Evolutionary conservation across 1,140 invertebrate genomes (phyloP), one percentile per base, ranked within the genome.

Genomic region (Meloidogyne hapla): DNA sequence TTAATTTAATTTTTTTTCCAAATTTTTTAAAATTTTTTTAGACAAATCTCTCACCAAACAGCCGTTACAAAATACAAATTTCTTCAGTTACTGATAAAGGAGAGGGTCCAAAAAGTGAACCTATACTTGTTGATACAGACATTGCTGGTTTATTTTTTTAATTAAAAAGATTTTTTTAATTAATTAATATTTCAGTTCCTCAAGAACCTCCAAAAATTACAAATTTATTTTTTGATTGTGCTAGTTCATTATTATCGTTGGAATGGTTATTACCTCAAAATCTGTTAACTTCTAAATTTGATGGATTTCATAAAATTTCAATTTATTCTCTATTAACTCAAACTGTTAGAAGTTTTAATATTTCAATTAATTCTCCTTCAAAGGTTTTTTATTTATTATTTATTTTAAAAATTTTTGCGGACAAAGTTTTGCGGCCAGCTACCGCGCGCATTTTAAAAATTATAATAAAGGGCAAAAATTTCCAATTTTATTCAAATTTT

Each of bases 81-180:
- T 78, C 86, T 12, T 84, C 82, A 1, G 74, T 80, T 8, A 87
- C 84, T 8, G 13, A 23, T n/a, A 86, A 82, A 72, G 84, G 84
- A 23, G 85, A 86, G 78, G 79, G 84, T 61, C 63, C 65, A 5
- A 80, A 79, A 76, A 87, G 84, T 79, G 72, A 69, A 8, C 80
- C 83, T 12, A 42, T 79, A 25, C 25, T 77, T 40, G 84, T 76
- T 8, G 75, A 70, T 18, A 86, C 84, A 13, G 85, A 86, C 73
- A 76, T 79, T 69, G 42, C 42, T 8, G 64, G 79, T 80, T 45
- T 6, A 6, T 23, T 38, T 10, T 9, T 18, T 12, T 2, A 62
- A 62, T 63, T 69, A 68, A 74, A 68, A 40, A 25, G 10, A n/a
- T 33, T 69, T 85, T 70, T 26, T 83, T 77, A 81, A 25, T 77